phyloP scores from a whole-genome alignment of 2,888 invertebrate species.

The Orgyia antiqua region DNA sequence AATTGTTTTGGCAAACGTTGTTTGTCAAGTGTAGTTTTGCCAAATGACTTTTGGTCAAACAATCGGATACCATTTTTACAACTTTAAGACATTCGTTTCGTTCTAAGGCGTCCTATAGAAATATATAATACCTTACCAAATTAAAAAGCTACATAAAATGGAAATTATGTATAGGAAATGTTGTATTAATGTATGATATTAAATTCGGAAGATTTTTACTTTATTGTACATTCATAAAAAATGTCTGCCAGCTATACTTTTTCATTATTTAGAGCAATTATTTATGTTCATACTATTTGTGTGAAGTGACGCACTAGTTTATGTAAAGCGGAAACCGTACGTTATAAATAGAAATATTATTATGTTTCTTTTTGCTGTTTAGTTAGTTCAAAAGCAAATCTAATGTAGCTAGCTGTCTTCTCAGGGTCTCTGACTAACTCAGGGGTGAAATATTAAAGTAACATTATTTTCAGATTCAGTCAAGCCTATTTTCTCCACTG shows the following conservation, averaged over 20 bases:
- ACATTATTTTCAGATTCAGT: no score
- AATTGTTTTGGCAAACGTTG: no score
- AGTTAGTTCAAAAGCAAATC: background rate
- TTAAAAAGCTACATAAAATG: slow-evolving; percentile 36
- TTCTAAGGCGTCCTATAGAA: no score
- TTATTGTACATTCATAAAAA: slow-evolving; percentile 8
- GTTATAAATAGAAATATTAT: background rate
- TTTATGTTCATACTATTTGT: background rate
- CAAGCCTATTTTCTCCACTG: no score
- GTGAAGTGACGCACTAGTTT: background rate
- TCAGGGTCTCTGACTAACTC: no score
- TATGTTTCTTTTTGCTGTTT: background rate
- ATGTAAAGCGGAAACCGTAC: background rate
- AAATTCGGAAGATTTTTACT: slow-evolving; percentile 1
- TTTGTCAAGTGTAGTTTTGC: no score
- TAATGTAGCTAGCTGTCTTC: no score
- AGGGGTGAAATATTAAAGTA: no score
- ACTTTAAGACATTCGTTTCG: no score
- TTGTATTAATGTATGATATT: slow-evolving; percentile 10
- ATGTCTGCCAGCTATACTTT: slow-evolving; percentile 11
- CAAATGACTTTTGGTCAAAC: no score
- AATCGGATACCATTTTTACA: no score
- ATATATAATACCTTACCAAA: slow-evolving; percentile 30
- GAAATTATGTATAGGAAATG: slow-evolving; percentile 34
- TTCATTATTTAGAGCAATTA: background rate